These are phyloP conservation scores for Dromaius novaehollandiae DNA, from an alignment of 2,113 vertebrate genomes.

Conservation along the genomic window DNA sequence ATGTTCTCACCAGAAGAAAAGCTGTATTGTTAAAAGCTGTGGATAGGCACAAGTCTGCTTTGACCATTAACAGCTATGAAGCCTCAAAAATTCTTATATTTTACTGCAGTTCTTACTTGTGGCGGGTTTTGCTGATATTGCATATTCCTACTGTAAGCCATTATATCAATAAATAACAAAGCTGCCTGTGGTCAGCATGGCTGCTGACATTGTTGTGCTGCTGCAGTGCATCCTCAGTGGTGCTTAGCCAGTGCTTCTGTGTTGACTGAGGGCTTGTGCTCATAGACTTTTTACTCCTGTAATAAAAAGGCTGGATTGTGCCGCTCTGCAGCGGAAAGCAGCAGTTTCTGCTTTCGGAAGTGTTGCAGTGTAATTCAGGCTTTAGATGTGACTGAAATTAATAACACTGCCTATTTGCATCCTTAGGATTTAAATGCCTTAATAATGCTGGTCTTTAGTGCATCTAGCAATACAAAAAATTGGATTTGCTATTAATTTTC, in stretches of 20 bases:
- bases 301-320: background rate
- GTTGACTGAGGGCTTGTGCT: background rate
- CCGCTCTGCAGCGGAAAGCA: background rate
- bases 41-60: background rate
- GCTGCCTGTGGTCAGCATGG: background rate
- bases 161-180: background rate
- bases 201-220: background rate
- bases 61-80: background rate
- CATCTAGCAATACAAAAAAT: background rate
- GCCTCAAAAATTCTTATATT: background rate
- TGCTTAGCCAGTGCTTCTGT: background rate
- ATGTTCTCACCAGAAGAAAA: background rate
- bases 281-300: background rate
- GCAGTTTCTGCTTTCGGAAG: background rate
- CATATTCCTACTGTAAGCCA: background rate
- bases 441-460: background rate
- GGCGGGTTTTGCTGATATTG: slow-evolving; percentile 3
- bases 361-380: background rate
- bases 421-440: background rate
- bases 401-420: background rate
- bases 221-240: background rate
- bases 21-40: background rate
- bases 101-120: background rate
- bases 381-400: background rate
- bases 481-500: background rate